Evolutionary conservation across 2,113 vertebrate species (phyloP).

Genomic region (Elephas maximus): DNA sequence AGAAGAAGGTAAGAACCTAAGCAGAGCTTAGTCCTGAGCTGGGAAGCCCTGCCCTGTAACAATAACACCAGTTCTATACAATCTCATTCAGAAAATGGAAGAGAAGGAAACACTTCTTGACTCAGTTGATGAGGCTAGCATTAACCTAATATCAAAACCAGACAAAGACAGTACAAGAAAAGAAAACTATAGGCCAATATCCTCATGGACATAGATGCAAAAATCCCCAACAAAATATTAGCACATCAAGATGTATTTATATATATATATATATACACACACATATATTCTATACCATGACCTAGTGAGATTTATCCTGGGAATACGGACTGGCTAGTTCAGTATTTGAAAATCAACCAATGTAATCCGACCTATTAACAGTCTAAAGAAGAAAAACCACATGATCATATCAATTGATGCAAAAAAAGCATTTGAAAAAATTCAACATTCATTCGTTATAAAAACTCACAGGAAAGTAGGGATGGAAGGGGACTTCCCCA

Average conservation of each 20-base stretch:
- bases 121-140: background rate
- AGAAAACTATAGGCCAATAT: background rate
- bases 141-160: background rate
- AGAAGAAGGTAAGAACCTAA: too few species aligned
- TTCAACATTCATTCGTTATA: background rate
- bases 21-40: too few species aligned
- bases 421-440: constrained; percentile 18
- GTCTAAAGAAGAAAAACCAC: background rate
- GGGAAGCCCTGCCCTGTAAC: too few species aligned
- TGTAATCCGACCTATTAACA: background rate
- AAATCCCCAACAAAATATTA: background rate
- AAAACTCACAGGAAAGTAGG: constrained; percentile 12
- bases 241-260: background rate
- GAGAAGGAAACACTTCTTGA: background rate
- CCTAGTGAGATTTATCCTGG: background rate
- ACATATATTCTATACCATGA: background rate
- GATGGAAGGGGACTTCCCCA: background rate
- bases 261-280: too few species aligned
- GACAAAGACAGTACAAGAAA: background rate
- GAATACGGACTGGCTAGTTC: background rate
- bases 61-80: background rate
- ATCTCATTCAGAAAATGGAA: constrained; percentile 45
- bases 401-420: background rate
- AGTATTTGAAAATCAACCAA: background rate
- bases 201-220: background rate